Conservation (phyloP, 2,888 invertebrate genomes). For the Cyrtodaria siliqua region DNA sequence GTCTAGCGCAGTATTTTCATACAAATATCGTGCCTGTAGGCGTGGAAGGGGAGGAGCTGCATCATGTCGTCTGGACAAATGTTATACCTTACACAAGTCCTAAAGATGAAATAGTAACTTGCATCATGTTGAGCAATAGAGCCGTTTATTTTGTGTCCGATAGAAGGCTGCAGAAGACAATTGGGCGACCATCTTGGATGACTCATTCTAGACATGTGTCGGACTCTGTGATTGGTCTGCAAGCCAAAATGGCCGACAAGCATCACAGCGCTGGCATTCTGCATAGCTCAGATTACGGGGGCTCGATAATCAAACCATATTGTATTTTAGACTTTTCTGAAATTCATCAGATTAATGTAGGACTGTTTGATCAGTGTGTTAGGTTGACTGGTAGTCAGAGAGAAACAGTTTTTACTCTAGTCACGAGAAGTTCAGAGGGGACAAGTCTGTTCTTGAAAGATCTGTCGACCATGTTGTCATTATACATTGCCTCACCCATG, state of each 20-base stretch:
- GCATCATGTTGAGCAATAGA: constrained; percentile 82
- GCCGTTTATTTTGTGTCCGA: constrained; percentile 83
- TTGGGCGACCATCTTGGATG: constrained; percentile 79
- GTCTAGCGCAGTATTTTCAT: constrained; percentile 80
- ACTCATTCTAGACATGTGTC: constrained; percentile 82
- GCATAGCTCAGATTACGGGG: constrained; percentile 64
- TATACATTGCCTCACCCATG: constrained; percentile 76
- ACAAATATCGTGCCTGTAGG: constrained; percentile 71
- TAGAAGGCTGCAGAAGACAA: constrained; percentile 56
- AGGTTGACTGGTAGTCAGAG: constrained; percentile 77
- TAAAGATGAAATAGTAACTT: constrained; percentile 77
- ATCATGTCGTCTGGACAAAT: constrained; percentile 80
- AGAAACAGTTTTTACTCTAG: constrained; percentile 78
- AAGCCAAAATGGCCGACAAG: constrained; percentile 55
- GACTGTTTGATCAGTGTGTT: constrained; percentile 84
- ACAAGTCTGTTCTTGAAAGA: constrained; percentile 78
- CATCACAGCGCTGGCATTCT: constrained; percentile 72
- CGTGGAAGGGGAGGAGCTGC: constrained; percentile 78
- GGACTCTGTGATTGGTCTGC: constrained; percentile 78
- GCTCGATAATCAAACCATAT: constrained; percentile 73
- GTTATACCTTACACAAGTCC: constrained; percentile 81
- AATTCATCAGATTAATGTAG: constrained; percentile 81
- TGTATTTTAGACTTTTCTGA: constrained; percentile 77
- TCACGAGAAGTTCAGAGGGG: constrained; percentile 74
- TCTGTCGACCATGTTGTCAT: constrained; percentile 74